A percentile compares a stretch with the other conserved stretches of the same genome.
Conservation (phyloP, 2,888 invertebrate species). For the Onchidella celtica region DNA sequence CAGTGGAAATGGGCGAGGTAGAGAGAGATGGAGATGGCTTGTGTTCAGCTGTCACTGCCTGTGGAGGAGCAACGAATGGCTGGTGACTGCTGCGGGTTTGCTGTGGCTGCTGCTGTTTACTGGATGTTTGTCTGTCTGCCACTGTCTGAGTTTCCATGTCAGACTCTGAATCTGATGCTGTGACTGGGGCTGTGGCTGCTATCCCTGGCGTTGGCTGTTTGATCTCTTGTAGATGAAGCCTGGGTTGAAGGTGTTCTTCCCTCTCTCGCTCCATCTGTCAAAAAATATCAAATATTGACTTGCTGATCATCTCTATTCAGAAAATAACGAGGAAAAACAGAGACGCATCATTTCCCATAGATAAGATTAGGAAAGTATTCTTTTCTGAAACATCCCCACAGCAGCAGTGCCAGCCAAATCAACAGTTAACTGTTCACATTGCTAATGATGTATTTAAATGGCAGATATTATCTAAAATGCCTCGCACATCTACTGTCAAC, state of each 20-base stretch:
- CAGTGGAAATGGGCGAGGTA: slow-evolving; percentile 56
- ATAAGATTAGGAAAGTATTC: too few relatives aligned
- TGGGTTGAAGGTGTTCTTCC: slow-evolving; percentile 91
- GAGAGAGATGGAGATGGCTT: slow-evolving; percentile 58
- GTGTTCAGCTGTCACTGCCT: slow-evolving; percentile 51
- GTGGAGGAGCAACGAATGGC: slow-evolving; percentile 43
- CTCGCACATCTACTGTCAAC: too few relatives aligned
- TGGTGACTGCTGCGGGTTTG: slow-evolving; percentile 50
- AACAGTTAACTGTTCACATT: too few relatives aligned
- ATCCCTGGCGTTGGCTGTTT: slow-evolving; percentile 58
- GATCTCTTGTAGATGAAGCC: slow-evolving; percentile 85
- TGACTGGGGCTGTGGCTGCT: too few relatives aligned
- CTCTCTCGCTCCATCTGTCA: slow-evolving; percentile 86
- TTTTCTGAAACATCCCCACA: too few relatives aligned
- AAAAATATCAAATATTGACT: too few relatives aligned
- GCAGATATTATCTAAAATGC: too few relatives aligned
- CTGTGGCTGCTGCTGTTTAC: slow-evolving; percentile 40
- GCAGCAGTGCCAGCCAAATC: too few relatives aligned
- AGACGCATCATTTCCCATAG: too few relatives aligned
- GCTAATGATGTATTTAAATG: too few relatives aligned
- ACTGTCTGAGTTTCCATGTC: slow-evolving; percentile 48
- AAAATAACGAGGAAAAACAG: too few relatives aligned
- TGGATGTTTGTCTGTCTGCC: slow-evolving; percentile 1
- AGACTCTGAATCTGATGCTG: slow-evolving; percentile 58
- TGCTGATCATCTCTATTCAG: too few relatives aligned